Evolutionary conservation across 1,140 invertebrate species (phyloP).

Genomic region (Plodia interpunctella): DNA sequence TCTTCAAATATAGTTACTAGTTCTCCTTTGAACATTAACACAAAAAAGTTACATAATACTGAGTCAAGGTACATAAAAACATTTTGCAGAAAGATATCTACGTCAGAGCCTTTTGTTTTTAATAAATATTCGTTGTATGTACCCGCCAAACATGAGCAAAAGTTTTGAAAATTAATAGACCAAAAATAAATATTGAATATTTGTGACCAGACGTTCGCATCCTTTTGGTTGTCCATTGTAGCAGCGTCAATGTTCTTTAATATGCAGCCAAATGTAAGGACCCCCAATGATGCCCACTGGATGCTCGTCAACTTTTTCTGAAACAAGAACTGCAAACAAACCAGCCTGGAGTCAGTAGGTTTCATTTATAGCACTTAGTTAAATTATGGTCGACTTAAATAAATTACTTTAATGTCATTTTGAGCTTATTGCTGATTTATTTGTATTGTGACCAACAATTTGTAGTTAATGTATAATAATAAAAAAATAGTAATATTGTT

Average conservation of each 20-base stretch:
- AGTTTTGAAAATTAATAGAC: conserved; percentile 89
- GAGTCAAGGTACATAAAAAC: conserved; percentile 97
- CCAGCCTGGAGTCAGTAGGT: background rate
- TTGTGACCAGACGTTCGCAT: conserved; percentile 54
- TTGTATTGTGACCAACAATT: background rate
- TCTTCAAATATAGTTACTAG: conserved; percentile 80
- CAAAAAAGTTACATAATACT: conserved; percentile 89
- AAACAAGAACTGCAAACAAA: conserved; percentile 81
- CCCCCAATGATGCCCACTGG: conserved; percentile 93
- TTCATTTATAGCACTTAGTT: too few relatives aligned
- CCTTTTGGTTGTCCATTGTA: conserved; percentile 43
- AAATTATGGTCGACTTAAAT: too few relatives aligned
- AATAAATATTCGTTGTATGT: conserved; percentile 98
- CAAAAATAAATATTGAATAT: conserved; percentile 83
- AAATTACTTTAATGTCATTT: too few relatives aligned
- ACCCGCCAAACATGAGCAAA: conserved; percentile 95
- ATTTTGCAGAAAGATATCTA: conserved; percentile 96
- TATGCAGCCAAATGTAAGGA: conserved; percentile 94
- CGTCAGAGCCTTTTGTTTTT: conserved; percentile 88
- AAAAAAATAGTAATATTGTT: background rate
- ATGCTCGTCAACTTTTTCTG: conserved; percentile 87
- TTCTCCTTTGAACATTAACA: conserved; percentile 83
- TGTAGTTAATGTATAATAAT: background rate
- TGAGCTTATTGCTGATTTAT: too few relatives aligned
- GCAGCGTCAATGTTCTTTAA: conserved; percentile 89